Percentiles rank a stretch among this genome's conserved stretches.
Conservation (phyloP, 2,888 invertebrate species). For the Polymixis flavicincta region DNA sequence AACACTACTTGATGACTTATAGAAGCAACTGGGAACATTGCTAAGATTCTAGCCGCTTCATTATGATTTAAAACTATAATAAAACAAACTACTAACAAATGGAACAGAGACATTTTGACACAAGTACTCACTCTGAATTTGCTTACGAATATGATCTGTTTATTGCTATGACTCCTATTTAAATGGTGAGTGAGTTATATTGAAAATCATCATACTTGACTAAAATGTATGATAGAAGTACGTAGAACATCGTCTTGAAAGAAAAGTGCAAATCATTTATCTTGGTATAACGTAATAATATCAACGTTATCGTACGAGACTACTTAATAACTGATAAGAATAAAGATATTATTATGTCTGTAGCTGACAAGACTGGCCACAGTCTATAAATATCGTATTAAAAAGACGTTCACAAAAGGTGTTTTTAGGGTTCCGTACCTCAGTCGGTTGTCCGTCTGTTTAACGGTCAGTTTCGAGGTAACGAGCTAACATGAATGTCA, state of each 20-base stretch:
- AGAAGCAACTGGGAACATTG: slow-evolving; percentile 37
- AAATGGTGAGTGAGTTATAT: neutral
- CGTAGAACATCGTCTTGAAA: neutral
- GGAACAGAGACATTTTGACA: slow-evolving; percentile 3
- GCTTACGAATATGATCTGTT: neutral
- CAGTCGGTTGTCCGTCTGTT: too few relatives aligned
- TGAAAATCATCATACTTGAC: neutral
- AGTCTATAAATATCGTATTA: too few relatives aligned
- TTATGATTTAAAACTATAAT: slow-evolving; percentile 7
- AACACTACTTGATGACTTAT: slow-evolving; percentile 45
- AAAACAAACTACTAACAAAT: neutral
- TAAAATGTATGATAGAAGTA: neutral
- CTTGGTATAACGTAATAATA: neutral
- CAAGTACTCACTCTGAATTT: neutral
- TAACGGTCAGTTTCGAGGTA: too few relatives aligned
- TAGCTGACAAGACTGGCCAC: too few relatives aligned
- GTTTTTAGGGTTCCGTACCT: too few relatives aligned
- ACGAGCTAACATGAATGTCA: too few relatives aligned
- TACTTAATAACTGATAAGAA: neutral
- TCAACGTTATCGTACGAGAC: neutral
- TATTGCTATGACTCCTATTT: neutral
- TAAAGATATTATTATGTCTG: neutral
- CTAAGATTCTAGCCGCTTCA: slow-evolving; percentile 37
- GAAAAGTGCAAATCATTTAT: slow-evolving; percentile 14
- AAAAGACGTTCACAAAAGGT: too few relatives aligned